phyloP scores from a whole-genome alignment of 1,140 invertebrate species.

The Cepaea nemoralis region DNA sequence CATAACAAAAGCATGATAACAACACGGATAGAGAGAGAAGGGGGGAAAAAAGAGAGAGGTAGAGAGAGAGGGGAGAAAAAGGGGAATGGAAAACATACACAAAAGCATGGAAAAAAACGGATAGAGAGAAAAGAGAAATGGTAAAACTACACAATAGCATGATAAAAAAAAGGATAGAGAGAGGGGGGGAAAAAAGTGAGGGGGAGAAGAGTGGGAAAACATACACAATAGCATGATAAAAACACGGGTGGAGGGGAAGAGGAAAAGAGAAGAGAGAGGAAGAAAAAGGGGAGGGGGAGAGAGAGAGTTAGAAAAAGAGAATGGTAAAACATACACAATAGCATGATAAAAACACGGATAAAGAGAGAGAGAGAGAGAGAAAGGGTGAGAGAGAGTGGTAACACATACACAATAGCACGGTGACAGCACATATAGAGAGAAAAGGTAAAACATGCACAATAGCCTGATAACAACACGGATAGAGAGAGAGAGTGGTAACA shows the following conservation, averaged over 20 bases:
- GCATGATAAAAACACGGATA: not conserved
- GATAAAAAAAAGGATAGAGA: not conserved
- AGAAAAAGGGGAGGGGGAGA: not conserved
- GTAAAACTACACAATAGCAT: not conserved
- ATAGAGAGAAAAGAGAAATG: not conserved
- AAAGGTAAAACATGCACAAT: too few relatives aligned
- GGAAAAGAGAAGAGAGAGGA: not conserved
- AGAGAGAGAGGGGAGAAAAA: constrained; percentile 11
- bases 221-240: too few relatives aligned
- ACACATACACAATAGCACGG: too few relatives aligned
- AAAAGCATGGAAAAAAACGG: not conserved
- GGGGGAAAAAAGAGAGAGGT: too few relatives aligned
- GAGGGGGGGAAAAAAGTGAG: too few relatives aligned
- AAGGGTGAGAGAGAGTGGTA: not conserved
- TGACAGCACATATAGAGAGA: too few relatives aligned
- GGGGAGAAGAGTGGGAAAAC: too few relatives aligned
- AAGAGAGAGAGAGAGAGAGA: constrained; percentile 1
- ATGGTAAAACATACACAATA: too few relatives aligned
- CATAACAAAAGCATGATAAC: not conserved
- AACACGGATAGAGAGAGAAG: too few relatives aligned
- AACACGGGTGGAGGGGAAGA: not conserved
- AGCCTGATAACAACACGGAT: too few relatives aligned
- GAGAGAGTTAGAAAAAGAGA: too few relatives aligned
- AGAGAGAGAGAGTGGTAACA: too few relatives aligned
- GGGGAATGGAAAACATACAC: not conserved